A percentile compares a stretch with the other conserved stretches of the same genome.
Evolutionary conservation across 2,888 invertebrate species (phyloP).

Genomic region (Saturnia pavonia): DNA sequence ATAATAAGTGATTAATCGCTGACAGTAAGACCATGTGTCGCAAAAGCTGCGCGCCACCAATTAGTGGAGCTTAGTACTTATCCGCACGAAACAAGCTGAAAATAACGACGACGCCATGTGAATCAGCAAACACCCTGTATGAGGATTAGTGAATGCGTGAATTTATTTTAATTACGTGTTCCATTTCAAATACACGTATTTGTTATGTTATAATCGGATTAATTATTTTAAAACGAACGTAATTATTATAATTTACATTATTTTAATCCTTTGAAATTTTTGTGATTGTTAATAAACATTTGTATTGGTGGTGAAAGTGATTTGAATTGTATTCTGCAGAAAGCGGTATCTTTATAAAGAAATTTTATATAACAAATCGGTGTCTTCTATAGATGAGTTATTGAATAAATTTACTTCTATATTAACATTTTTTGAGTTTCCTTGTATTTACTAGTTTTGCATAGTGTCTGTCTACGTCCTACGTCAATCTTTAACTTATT

Average conservation of each 20-base stretch:
- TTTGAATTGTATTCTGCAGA: too few species aligned
- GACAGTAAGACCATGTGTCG: neutral
- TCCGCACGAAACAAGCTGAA: conserved; percentile 62
- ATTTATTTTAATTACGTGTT: conserved; percentile 55
- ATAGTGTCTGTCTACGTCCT: too few species aligned
- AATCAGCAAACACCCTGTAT: conserved; percentile 48
- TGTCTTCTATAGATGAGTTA: too few species aligned
- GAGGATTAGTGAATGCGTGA: conserved; percentile 47
- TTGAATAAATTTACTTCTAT: too few species aligned
- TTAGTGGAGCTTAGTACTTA: conserved; percentile 67
- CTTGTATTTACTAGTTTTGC: too few species aligned
- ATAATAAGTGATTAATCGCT: conserved; percentile 10
- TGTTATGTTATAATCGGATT: conserved; percentile 18
- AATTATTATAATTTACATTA: neutral
- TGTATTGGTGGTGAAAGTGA: too few species aligned
- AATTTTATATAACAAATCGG: too few species aligned
- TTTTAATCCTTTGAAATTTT: neutral
- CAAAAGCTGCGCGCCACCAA: conserved; percentile 46
- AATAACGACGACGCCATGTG: conserved; percentile 61
- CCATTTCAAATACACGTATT: conserved; percentile 16
- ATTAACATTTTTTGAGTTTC: too few species aligned
- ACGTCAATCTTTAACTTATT: too few species aligned
- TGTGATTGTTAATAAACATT: neutral
- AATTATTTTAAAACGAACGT: neutral
- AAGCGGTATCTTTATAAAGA: too few species aligned